phyloP scores from a whole-genome alignment of 2,888 invertebrate genomes.

The Oligia strigilis region DNA sequence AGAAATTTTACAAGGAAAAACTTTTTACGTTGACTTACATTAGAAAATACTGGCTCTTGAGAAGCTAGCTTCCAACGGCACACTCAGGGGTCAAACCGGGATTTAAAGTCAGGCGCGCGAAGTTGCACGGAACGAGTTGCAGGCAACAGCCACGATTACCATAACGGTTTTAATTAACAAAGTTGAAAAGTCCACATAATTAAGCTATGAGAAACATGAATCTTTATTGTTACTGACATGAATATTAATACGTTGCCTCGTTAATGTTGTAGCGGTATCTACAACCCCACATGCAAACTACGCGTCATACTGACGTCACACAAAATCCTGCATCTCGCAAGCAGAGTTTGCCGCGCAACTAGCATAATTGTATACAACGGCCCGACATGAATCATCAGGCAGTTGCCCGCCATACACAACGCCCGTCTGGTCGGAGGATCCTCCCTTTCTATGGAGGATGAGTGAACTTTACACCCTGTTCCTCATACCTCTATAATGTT shows the following conservation, averaged over 20 bases:
- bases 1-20: background rate
- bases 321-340: no score
- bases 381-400: no score
- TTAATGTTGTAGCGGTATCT: no score
- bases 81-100: conserved; percentile 26
- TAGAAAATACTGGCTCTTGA: background rate
- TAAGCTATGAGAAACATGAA: background rate
- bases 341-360: no score
- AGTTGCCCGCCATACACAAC: no score
- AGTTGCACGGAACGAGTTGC: conserved; percentile 12
- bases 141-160: conserved; percentile 15
- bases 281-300: no score
- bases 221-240: background rate
- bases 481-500: no score
- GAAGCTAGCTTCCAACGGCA: background rate
- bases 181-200: conserved; percentile 31
- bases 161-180: conserved; percentile 45
- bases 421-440: no score
- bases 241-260: background rate
- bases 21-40: background rate
- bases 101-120: conserved; percentile 28
- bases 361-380: no score
- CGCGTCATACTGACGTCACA: no score
- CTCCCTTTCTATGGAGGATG: no score
- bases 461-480: no score